These are phyloP conservation scores for Catharus ustulatus DNA, from an alignment of 2,797 vertebrate species.

Conservation along the genomic window DNA sequence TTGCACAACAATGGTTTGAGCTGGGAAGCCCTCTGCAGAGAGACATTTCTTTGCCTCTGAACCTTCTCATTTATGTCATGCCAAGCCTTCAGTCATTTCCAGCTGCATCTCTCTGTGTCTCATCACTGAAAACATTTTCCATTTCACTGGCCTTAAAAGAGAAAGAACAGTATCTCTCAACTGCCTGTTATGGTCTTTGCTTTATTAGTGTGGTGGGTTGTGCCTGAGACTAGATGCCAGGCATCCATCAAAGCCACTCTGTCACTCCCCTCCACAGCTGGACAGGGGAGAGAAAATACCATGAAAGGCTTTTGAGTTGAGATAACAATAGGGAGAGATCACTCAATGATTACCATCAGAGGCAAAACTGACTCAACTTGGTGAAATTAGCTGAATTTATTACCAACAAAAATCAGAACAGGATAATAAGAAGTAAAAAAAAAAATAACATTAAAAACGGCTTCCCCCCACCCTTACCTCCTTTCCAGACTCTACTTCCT, in stretches of 20 bases:
- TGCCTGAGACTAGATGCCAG: background rate
- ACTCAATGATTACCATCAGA: background rate
- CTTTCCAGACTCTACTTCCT: background rate
- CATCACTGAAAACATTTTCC: background rate
- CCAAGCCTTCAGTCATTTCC: background rate
- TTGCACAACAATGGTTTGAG: background rate
- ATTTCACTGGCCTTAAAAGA: background rate
- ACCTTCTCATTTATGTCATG: background rate
- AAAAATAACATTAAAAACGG: rapidly evolving
- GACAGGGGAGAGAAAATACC: background rate
- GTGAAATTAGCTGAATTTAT: background rate
- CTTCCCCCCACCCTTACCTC: background rate
- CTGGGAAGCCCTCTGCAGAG: background rate
- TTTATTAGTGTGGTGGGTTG: background rate
- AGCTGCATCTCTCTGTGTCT: background rate
- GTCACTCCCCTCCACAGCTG: background rate
- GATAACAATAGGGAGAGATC: background rate
- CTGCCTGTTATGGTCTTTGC: background rate
- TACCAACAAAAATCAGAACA: background rate
- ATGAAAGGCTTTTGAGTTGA: background rate
- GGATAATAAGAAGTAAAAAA: background rate
- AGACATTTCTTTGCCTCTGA: background rate
- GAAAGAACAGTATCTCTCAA: background rate
- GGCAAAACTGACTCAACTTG: background rate
- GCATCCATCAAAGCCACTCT: background rate